Evolutionary conservation across 2,797 vertebrate species (phyloP).

Genomic region (Schizothorax lantsangensis): DNA sequence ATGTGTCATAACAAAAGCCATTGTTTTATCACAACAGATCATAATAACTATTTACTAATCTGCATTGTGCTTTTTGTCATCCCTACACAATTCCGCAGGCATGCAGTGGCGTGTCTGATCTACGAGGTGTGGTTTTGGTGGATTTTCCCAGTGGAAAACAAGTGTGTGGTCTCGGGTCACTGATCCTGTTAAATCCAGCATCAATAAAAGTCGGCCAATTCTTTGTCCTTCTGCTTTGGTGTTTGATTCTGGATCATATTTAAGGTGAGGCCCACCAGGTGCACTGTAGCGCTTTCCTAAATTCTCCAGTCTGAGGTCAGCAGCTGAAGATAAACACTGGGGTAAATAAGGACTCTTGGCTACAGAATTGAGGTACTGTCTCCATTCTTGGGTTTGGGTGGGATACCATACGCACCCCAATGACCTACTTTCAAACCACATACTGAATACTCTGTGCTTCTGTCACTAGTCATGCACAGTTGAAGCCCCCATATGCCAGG

Average conservation of each 20-base stretch:
- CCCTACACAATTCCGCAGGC: background rate
- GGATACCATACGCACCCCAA: slow-evolving; percentile 1
- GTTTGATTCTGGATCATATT: slow-evolving; percentile 30
- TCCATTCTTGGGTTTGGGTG: slow-evolving; percentile 8
- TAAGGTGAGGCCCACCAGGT: slow-evolving; percentile 28
- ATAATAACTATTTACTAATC: slow-evolving; percentile 38
- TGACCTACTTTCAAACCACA: slow-evolving; percentile 37
- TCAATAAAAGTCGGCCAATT: slow-evolving; percentile 17
- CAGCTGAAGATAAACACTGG: slow-evolving; percentile 24
- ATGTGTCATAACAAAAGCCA: slow-evolving; percentile 22
- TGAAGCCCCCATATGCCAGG: slow-evolving; percentile 19
- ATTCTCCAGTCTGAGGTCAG: slow-evolving; percentile 38
- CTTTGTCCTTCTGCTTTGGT: background rate
- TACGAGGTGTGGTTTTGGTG: slow-evolving; percentile 30
- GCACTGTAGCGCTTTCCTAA: slow-evolving; percentile 32
- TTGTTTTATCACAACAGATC: slow-evolving; percentile 25
- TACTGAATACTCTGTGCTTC: slow-evolving; percentile 25
- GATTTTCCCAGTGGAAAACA: slow-evolving; percentile 44
- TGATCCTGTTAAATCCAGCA: background rate
- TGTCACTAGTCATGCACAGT: slow-evolving; percentile 26
- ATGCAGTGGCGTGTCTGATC: slow-evolving; percentile 39
- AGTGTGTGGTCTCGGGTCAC: slow-evolving; percentile 13
- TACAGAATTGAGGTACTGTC: slow-evolving; percentile 8
- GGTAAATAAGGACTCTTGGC: slow-evolving; percentile 11
- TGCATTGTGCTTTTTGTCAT: slow-evolving; percentile 1